These are phyloP conservation scores for Perizoma flavofasciatum DNA, from an alignment of 2,888 invertebrate species.

Conservation along the genomic window DNA sequence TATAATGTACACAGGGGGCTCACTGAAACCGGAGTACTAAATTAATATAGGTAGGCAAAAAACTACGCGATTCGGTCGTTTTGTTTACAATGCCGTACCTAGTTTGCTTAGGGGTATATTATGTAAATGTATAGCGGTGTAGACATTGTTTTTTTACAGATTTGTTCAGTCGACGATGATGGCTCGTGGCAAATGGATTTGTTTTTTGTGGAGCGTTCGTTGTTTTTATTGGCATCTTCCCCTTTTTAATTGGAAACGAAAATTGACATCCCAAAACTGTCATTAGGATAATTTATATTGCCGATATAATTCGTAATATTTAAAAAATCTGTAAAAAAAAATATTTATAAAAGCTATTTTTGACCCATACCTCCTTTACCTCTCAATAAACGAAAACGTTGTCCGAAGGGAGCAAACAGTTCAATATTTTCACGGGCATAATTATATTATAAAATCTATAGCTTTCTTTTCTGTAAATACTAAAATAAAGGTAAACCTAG, in stretches of 20 bases:
- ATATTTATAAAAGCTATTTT: too few species aligned
- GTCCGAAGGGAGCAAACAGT: too few species aligned
- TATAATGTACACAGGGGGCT: slow-evolving; percentile 65
- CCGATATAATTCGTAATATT: too few species aligned
- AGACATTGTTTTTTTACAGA: slow-evolving; percentile 67
- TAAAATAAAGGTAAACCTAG: too few species aligned
- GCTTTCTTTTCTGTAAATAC: too few species aligned
- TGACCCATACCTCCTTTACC: too few species aligned
- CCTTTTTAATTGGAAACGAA: slow-evolving; percentile 24
- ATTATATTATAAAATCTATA: too few species aligned
- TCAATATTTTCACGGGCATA: too few species aligned
- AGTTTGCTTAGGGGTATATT: slow-evolving; percentile 77
- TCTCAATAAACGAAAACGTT: too few species aligned
- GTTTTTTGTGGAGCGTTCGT: slow-evolving; percentile 45
- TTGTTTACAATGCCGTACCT: slow-evolving; percentile 70
- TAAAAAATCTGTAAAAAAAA: too few species aligned
- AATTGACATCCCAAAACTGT: slow-evolving; percentile 2
- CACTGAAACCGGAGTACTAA: slow-evolving; percentile 77
- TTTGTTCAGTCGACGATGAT: slow-evolving; percentile 56
- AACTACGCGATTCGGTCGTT: slow-evolving; percentile 70
- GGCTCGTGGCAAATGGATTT: slow-evolving; percentile 77
- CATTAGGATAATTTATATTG: not conserved
- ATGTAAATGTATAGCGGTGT: slow-evolving; percentile 75
- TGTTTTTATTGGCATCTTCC: slow-evolving; percentile 42
- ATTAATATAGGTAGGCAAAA: slow-evolving; percentile 72